These are phyloP conservation scores for Porites australiensis DNA, from an alignment of 64 coral and sea anemone species.

Conservation along the genomic window DNA sequence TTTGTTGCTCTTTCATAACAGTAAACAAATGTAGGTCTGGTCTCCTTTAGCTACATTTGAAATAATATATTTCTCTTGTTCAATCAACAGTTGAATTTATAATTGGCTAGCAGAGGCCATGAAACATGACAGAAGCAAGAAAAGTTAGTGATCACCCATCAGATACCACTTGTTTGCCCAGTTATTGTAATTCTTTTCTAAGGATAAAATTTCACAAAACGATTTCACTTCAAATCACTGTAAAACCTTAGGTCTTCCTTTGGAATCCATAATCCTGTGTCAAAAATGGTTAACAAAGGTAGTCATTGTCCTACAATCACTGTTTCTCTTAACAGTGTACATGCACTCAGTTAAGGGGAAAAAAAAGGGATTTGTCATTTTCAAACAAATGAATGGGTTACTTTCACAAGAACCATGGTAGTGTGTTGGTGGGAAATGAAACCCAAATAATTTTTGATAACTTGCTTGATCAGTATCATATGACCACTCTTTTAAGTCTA, in stretches of 20 bases:
- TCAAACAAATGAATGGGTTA: conserved; percentile 22
- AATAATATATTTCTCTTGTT: conserved; percentile 1
- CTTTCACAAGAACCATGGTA: conserved; percentile 10
- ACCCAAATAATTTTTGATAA: not conserved
- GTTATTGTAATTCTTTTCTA: conserved; percentile 20
- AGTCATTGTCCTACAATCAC: conserved; percentile 20
- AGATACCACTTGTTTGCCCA: not conserved
- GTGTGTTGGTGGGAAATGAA: conserved; percentile 8
- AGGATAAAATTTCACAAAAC: conserved; percentile 15
- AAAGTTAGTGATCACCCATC: no score
- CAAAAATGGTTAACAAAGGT: not conserved
- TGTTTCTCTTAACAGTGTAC: not conserved
- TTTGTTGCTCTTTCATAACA: not conserved
- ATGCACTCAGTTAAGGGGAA: not conserved
- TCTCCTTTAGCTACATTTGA: conserved; percentile 4
- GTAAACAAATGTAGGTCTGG: conserved; percentile 9
- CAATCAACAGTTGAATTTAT: conserved; percentile 12
- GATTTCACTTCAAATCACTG: not conserved
- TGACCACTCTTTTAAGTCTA: no score
- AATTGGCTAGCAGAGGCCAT: conserved; percentile 5
- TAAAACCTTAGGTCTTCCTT: conserved; percentile 2
- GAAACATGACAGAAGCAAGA: not conserved
- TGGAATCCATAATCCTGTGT: not conserved
- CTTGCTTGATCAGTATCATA: conserved; percentile 9
- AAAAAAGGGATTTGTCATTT: not conserved